Percentiles rank a stretch among this genome's conserved stretches.
Conservation (phyloP, 1,140 invertebrate genomes). For the Leucophenga varia region DNA sequence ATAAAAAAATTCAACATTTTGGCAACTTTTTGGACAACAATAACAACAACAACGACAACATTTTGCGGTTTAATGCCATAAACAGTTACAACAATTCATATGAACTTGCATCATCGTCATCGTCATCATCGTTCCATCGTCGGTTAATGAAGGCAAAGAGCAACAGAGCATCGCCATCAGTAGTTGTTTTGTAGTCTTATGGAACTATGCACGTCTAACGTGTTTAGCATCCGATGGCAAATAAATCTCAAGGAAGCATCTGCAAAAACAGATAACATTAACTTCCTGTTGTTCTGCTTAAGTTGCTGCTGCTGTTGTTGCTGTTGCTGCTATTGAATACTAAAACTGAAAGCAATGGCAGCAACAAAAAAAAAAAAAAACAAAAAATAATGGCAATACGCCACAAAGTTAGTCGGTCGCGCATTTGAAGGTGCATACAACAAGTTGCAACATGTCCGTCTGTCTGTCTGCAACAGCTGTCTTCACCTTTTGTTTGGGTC, state of each 20-base stretch:
- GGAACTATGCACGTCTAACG: too few relatives aligned
- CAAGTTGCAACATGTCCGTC: slow-evolving; percentile 35
- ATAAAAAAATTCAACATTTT: neutral
- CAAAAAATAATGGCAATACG: slow-evolving; percentile 33
- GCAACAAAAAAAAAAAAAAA: neutral
- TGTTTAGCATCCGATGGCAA: slow-evolving; percentile 39
- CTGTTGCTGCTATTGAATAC: too few relatives aligned
- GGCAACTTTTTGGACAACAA: neutral
- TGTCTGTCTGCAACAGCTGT: neutral
- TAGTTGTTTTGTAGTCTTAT: neutral
- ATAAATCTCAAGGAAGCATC: slow-evolving; percentile 53
- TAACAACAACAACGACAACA: too few relatives aligned
- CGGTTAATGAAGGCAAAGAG: slow-evolving; percentile 13
- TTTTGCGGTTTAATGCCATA: too few relatives aligned
- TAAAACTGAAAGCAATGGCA: too few relatives aligned
- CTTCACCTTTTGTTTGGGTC: too few relatives aligned
- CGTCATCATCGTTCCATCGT: neutral
- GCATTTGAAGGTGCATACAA: slow-evolving; percentile 1
- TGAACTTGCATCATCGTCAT: slow-evolving; percentile 18
- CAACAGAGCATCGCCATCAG: slow-evolving; percentile 12
- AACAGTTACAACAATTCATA: slow-evolving; percentile 19
- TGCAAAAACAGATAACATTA: slow-evolving; percentile 1
- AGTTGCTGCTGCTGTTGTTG: neutral
- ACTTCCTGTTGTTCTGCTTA: neutral
- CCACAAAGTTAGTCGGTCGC: slow-evolving; percentile 46